Conservation (phyloP, 2,113 vertebrate species). For the Pardalotus punctatus region DNA sequence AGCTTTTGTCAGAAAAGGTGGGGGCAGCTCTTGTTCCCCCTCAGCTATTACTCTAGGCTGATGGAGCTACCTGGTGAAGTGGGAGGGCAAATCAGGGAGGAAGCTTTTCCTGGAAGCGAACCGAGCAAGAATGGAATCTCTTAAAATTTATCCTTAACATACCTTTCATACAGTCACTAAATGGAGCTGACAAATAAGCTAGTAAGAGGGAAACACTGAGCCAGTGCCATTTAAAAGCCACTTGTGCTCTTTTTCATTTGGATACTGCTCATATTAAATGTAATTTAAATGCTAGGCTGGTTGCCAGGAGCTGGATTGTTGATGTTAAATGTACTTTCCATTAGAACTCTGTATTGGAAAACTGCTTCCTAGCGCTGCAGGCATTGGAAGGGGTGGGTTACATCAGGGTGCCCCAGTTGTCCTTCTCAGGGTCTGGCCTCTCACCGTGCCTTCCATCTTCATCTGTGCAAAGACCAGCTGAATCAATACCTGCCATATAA, state of each 20-base stretch:
- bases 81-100: not conserved
- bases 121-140: not conserved
- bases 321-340: conserved; percentile 55
- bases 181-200: not conserved
- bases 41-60: not conserved
- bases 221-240: not conserved
- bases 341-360: conserved; percentile 60
- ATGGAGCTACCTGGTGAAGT: not conserved
- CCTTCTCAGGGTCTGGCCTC: not conserved
- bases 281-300: conserved; percentile 48
- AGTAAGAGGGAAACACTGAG: not conserved
- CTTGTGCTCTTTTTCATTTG: conserved; percentile 3
- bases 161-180: not conserved
- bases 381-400: not conserved
- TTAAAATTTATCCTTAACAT: not conserved
- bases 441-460: not conserved
- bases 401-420: not conserved
- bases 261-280: not conserved
- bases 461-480: not conserved
- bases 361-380: conserved; percentile 3
- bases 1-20: not conserved
- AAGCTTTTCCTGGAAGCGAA: not conserved
- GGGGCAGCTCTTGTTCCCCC: not conserved
- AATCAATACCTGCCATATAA: not conserved
- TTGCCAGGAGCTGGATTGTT: conserved; percentile 20